A percentile compares a stretch with the other conserved stretches of the same genome.
Evolutionary conservation across 1,140 invertebrate species (phyloP).

Genomic region (Diabrotica virgifera): DNA sequence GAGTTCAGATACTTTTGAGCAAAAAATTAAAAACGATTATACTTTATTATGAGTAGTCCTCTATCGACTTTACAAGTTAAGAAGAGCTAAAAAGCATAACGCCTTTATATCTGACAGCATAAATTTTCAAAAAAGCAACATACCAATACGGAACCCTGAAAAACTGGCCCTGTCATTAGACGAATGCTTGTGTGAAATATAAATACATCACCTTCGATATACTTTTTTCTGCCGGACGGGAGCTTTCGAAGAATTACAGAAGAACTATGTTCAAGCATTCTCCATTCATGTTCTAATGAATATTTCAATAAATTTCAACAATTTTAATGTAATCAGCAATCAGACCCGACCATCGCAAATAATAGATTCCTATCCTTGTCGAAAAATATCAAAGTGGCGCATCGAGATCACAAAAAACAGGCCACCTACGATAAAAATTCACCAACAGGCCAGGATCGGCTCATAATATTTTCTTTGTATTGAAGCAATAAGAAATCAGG

Average conservation of each 20-base stretch:
- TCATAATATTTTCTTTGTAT: neutral
- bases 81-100: neutral
- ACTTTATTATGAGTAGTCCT: too few relatives aligned
- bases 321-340: conserved; percentile 35
- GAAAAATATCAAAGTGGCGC: conserved; percentile 36
- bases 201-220: conserved; percentile 24
- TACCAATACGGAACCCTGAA: conserved; percentile 9
- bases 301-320: conserved; percentile 41
- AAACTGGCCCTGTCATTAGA: conserved; percentile 21
- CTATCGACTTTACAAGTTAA: too few relatives aligned
- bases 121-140: neutral
- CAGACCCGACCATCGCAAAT: conserved; percentile 30
- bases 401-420: conserved; percentile 33
- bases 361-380: conserved; percentile 31
- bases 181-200: conserved; percentile 20
- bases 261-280: conserved; percentile 35
- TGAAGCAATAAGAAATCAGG: too few relatives aligned
- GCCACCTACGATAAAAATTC: conserved; percentile 34
- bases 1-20: too few relatives aligned
- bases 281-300: conserved; percentile 36
- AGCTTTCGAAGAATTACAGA: conserved; percentile 32
- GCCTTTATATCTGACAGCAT: neutral
- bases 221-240: conserved; percentile 4
- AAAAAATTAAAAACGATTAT: too few relatives aligned
- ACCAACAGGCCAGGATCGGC: conserved; percentile 18